Evolutionary conservation across 2,888 invertebrate genomes (phyloP), one percentile per base, ranked within the genome.

Genomic region (Pollenia amentaria): DNA sequence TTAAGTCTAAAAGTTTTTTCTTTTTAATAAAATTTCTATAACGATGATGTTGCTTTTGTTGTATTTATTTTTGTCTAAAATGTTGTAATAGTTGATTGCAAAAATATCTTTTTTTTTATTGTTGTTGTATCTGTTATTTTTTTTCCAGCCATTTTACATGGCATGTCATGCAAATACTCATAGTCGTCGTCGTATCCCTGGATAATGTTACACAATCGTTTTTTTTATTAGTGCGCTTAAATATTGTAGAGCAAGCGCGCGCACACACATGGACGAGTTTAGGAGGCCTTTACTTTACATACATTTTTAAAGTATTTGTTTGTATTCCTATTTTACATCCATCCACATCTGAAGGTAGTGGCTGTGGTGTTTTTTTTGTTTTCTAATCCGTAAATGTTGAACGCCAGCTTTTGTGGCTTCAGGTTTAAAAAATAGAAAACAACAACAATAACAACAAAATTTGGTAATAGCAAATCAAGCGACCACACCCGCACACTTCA

Each of bases 401-500:
- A 87, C 83, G 80, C 70, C 84, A 87, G 84, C 67, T 84, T 77
- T 80, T 80, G 67, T 85, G 76, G 78, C 73, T 84, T 84, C 67
- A 80, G 69, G 57, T 86, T 79, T 84, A 76, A n/a, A 69, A 57
- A 75, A 18, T 65, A 76, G 69, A 60, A n/a, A 51, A 67, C 69
- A 60, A 65, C 4, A 83, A 57, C 53, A 75, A 44, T 55, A 83
- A 67, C 46, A 57, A 84, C 53, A 82, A 83, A 72, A 88, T 84
- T 88, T 86, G 77, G 87, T 87, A 87, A 90, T 89, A 83, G 85
- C 87, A 85, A 87, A 84, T 87, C 88, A 88, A 90, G 90, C 92
- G 92, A 92, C 93, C 93, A 93, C 93, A 93, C 93, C 93, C 93
- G 93, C 93, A 92, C 93, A 93, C 93, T 93, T 92, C 93, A 93